Evolutionary conservation across 1,140 invertebrate genomes (phyloP), one percentile per base, ranked within the genome.

Genomic region (Orius insidiosus): DNA sequence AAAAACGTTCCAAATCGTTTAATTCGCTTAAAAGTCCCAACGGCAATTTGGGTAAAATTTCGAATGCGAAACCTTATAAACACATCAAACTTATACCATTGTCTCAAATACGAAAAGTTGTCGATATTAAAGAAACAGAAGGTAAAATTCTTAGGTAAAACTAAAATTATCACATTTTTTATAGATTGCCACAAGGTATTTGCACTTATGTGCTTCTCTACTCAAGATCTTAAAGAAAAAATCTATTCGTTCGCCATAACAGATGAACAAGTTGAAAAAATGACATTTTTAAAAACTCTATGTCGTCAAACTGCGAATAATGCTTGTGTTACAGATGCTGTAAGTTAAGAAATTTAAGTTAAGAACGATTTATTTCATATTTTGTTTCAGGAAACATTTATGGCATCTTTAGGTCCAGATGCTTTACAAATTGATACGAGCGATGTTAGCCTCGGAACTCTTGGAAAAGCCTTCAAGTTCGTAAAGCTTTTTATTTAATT

Each of bases 231-330:
- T 15, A 90, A 87, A 60, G 88, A 94, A 59, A 80, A 82, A 56
- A 63, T 90, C 30, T 88, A 80, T 65, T 82, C 82, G 8, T 94
- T 94, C 61, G 78, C 78, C 53, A 77, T 90, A 54, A 72, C 72
- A 5, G 79, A 85, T 53, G 84, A 85, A 47, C 74, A 80, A 41
- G 71, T 76, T 31, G 76, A 84, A 59, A 94, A 93, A 63, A 65
- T 69, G 13, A 70, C 74, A 52, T 87, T 89, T 61, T 69, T 93
- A 45, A 75, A 76, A 52, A 77, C 72, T 41, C 66, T 95, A 30
- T 90, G 85, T 59, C 72, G 84, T 56, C 81, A 87, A 62, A 84
- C 92, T 70, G 81, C 82, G n/a, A 82, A 83, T 56, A 81, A 80
- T 48, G 76, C 82, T 52, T 85, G 81, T 63, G 78, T 80, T 63